Base-by-base conservation (phyloP, 2,888 invertebrate species). In the Taphrorychus bicolor region DNA sequence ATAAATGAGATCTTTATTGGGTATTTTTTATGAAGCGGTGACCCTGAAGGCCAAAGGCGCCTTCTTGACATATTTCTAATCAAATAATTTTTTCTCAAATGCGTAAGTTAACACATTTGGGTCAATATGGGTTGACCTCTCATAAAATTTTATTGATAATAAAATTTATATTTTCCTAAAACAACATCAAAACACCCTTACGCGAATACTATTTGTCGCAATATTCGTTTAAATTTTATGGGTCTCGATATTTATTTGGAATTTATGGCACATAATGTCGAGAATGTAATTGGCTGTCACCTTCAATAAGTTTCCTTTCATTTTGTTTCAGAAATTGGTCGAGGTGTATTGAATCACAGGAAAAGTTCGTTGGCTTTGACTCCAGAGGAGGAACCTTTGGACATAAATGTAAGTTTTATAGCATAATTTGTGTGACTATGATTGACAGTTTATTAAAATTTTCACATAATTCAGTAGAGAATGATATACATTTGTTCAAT, bases 341-440 rank as follows among this genome's bases (percentile, higher is more conserved):
- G 84, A 70, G 74, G 76, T 77, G 62, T 69, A 2, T 87, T 79
- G 84, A 86, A 88, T 60, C 84, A 85, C 73, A 85, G 89, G 73
- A 89, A 89, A 78, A 89, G 89, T 73, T 90, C 90, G 18, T 83
- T 90, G 61, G 89, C 89, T 32, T 84, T 89, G 61, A 90, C 90
- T 60, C 89, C 90, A 1, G 90, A 90, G 80, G 90, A 90, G 80
- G 90, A 90, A 78, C 86, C 89, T 14, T 82, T 89, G 76, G 90
- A 90, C 78, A 83, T 87, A 82, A 85, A 87, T 84, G 90, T 90
- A 85, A 88, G 88, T 87, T 49, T 45, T 45, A 45, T 16, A 3
- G 17, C 32, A 32, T 45, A 5, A 2, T 7, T 45, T 45, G 14
- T 16, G 7, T 11, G 7, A 5, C 9, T 45, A 45, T 45, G 14